phyloP scores from a whole-genome alignment of 2,113 vertebrate species.

The Oceanodroma tethys region DNA sequence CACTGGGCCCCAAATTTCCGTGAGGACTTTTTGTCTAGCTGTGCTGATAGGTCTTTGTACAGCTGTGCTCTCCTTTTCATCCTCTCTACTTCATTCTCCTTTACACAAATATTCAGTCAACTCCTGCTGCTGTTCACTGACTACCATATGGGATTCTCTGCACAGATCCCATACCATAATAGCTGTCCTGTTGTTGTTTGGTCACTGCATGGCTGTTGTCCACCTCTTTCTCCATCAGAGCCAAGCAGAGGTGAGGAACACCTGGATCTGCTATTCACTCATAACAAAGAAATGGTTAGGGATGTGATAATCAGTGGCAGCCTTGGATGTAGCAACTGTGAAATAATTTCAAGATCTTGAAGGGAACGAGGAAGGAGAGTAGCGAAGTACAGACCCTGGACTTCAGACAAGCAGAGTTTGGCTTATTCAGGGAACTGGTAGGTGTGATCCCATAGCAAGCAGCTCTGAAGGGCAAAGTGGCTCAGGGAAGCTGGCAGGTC shows the following conservation, averaged over 20 bases:
- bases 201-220: background rate
- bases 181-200: background rate
- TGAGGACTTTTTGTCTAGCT: background rate
- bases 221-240: background rate
- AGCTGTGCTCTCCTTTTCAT: background rate
- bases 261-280: background rate
- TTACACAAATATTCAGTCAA: background rate
- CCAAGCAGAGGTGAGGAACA: background rate
- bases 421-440: background rate
- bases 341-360: background rate
- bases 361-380: background rate
- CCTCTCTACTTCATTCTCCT: background rate
- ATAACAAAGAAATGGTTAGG: background rate
- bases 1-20: background rate
- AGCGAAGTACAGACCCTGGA: background rate
- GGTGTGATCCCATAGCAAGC: background rate
- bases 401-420: background rate
- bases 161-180: background rate
- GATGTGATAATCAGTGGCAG: background rate
- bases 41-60: background rate
- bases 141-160: background rate
- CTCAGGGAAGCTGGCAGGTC: background rate
- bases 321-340: background rate
- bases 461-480: background rate
- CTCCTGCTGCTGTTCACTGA: background rate